Percentiles rank a stretch among this genome's conserved stretches.
phyloP scores from a whole-genome alignment of 30 jellyfish, hydroid and myxozoan species.

The Mastigias papua region DNA sequence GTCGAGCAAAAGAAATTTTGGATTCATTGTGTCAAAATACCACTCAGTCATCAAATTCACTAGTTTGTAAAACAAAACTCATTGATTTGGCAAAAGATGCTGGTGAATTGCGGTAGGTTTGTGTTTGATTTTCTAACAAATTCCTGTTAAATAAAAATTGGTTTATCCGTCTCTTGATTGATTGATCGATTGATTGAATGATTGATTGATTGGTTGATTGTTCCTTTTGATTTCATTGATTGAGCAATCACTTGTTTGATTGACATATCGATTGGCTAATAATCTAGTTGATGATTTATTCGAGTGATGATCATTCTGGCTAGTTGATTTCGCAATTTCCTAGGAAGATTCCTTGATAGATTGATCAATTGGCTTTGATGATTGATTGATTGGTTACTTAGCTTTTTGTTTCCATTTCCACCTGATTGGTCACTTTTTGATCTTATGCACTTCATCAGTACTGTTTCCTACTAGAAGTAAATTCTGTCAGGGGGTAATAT shows the following conservation, averaged over 20 bases:
- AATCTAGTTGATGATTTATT: too few relatives aligned
- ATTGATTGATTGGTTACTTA: neutral
- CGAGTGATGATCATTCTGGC: too few relatives aligned
- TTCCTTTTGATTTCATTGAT: neutral
- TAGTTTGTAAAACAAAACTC: constrained; percentile 21
- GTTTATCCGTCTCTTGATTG: neutral
- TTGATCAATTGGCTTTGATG: too few relatives aligned
- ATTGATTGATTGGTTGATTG: neutral
- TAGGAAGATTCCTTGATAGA: too few relatives aligned
- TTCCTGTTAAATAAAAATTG: too few relatives aligned
- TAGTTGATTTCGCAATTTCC: too few relatives aligned
- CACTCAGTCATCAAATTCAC: constrained; percentile 20
- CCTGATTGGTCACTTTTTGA: too few relatives aligned
- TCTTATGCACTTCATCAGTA: too few relatives aligned
- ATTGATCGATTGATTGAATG: neutral
- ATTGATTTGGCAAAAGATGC: constrained; percentile 63
- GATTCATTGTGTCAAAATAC: constrained; percentile 49
- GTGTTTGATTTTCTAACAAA: neutral
- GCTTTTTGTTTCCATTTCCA: too few relatives aligned
- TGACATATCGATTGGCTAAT: neutral
- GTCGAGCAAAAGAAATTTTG: constrained; percentile 19
- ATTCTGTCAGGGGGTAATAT: too few relatives aligned
- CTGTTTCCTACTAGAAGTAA: too few relatives aligned
- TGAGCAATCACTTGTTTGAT: neutral
- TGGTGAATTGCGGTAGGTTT: constrained; percentile 54